Base-by-base conservation (phyloP, 2,113 vertebrate species). In the Misgurnus anguillicaudatus region DNA sequence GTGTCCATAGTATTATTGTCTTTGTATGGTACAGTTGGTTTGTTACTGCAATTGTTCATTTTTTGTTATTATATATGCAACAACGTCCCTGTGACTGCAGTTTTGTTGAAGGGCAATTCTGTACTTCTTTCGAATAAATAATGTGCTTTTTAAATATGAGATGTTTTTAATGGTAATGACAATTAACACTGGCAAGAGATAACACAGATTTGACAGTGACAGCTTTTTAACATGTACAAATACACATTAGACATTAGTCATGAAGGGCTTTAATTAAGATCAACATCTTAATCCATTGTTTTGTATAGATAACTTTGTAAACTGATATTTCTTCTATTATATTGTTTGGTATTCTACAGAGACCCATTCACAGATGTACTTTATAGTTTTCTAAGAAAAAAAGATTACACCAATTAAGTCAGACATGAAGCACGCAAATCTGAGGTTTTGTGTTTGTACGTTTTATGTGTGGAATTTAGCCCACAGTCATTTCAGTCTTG, bases 171-270 rank as follows among this genome's bases (percentile, higher is more conserved):
- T 74, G 19, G 16, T 6, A 21, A 75, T 1, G 13, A 16, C 4
- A 63, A 45, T 75, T 13, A 75, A 64, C 31, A 62, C 38, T 62
- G 47, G 13, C 0, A 41, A 6, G 8, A 41, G 1, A 42, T 13
- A 57, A 57, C n/a, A 57, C 17, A 57, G n/a, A 57, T 57, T 57
- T 57, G 6, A 57, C 53, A 62, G 45, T 39, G 60, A 64, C 24
- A 45, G 14, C 45, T 24, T 45, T 74, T 70, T 71, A 16, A 60
- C 39, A 73, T 42, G 42, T 36, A 62, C 36, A 51, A 74, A 74
- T 72, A 72, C 24, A 3, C 24, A 72, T 72, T 57, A 61, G 45
- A 55, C 71, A 60, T 74, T 61, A 13, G 21, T 31, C n/a, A 39
- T 38, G 9, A n/a, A n/a, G 10, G n/a, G 41, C 69, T 57, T 7